Evolutionary conservation across 2,113 vertebrate species (phyloP).

Genomic region (Dasyurus viverrinus): DNA sequence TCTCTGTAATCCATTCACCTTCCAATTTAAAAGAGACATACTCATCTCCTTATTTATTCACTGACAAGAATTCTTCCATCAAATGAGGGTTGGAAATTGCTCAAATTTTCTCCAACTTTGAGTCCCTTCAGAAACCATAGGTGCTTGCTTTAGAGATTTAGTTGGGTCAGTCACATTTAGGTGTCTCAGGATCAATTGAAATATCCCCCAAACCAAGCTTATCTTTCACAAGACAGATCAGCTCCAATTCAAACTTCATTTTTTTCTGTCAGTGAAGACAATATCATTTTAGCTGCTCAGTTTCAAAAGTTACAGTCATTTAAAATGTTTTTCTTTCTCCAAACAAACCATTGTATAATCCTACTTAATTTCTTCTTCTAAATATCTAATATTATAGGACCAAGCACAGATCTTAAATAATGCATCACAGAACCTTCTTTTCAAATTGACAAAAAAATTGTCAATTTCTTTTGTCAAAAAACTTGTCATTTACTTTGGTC

Average conservation of each 20-base stretch:
- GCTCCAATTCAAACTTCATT: not conserved
- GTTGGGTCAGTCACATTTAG: not conserved
- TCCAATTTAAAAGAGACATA: constrained; percentile 74
- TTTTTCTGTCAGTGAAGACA: not conserved
- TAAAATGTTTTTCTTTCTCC: not conserved
- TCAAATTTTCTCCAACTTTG: constrained; percentile 55
- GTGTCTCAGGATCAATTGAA: constrained; percentile 2
- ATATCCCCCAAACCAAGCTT: not conserved
- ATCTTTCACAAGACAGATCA: not conserved
- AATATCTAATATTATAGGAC: not conserved
- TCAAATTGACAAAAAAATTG: not conserved
- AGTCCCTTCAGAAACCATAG: not conserved
- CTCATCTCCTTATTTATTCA: constrained; percentile 74
- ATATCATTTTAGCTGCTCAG: not conserved
- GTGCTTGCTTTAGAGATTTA: not conserved
- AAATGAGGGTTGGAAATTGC: constrained; percentile 45
- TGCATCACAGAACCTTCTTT: not conserved
- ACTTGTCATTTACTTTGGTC: not conserved
- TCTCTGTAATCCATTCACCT: constrained; percentile 76
- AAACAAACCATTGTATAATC: not conserved
- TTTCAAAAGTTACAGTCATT: not conserved
- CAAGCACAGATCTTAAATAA: not conserved
- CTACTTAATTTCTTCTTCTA: not conserved
- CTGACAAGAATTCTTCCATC: constrained; percentile 58
- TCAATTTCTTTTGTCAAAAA: not conserved